These are phyloP conservation scores for Drosophila cognata DNA, from an alignment of 2,888 invertebrate species.

Conservation along the genomic window DNA sequence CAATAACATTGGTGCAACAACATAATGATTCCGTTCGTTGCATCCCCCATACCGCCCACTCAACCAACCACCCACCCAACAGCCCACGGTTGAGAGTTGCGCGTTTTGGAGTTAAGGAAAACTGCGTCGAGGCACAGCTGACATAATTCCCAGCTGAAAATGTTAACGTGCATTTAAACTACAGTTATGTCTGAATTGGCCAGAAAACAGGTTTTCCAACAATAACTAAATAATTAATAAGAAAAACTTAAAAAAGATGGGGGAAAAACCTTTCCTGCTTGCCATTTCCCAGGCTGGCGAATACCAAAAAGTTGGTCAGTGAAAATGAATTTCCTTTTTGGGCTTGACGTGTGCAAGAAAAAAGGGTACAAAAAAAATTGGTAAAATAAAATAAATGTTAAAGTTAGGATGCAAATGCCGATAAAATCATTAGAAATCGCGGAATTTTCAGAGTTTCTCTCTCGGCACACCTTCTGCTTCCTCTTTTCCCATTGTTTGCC, in stretches of 20 bases:
- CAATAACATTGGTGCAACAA: conserved; percentile 58
- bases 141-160: conserved; percentile 76
- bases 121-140: conserved; percentile 47
- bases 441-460: conserved; percentile 20
- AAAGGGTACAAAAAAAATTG: conserved; percentile 2
- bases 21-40: conserved; percentile 26
- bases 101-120: conserved; percentile 49
- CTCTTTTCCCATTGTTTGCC: background rate
- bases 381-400: conserved; percentile 16
- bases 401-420: conserved; percentile 64
- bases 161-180: conserved; percentile 69
- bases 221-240: conserved; percentile 52
- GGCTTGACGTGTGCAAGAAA: conserved; percentile 23
- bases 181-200: conserved; percentile 76
- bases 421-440: conserved; percentile 44
- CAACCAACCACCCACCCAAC: background rate
- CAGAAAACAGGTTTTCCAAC: conserved; percentile 59
- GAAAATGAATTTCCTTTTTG: conserved; percentile 70
- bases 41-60: background rate
- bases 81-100: conserved; percentile 20
- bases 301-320: conserved; percentile 63
- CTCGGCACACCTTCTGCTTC: background rate
- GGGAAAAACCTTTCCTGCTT: conserved; percentile 68
- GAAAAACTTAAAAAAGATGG: conserved; percentile 29
- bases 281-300: conserved; percentile 41